Evolutionary conservation across 1,140 invertebrate genomes (phyloP).

Genomic region (Chrysoperla carnea): DNA sequence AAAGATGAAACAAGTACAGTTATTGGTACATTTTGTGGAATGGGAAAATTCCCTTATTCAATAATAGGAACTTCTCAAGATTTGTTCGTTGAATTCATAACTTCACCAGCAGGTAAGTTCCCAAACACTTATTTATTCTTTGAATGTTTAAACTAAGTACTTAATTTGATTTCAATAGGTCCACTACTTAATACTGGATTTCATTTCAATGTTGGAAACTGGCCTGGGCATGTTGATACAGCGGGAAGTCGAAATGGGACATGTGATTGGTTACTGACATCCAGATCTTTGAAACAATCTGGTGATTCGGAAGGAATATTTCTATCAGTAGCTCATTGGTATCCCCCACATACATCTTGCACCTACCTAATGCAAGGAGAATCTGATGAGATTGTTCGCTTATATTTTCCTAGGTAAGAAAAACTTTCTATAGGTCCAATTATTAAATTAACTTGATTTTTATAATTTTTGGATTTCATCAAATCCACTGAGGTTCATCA

Average conservation of each 20-base stretch:
- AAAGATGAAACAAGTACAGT: slow-evolving; percentile 68
- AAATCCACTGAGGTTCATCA: no score
- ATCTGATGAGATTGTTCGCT: slow-evolving; percentile 63
- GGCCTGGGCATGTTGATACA: slow-evolving; percentile 78
- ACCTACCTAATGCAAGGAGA: slow-evolving; percentile 74
- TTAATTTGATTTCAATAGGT: slow-evolving; percentile 25
- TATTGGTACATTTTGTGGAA: slow-evolving; percentile 82
- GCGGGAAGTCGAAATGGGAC: slow-evolving; percentile 66
- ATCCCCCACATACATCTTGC: slow-evolving; percentile 77
- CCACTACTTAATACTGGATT: slow-evolving; percentile 80
- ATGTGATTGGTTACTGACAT: slow-evolving; percentile 73
- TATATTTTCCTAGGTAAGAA: slow-evolving; percentile 67
- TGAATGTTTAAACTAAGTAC: background rate
- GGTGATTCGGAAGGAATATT: slow-evolving; percentile 73
- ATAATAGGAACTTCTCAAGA: slow-evolving; percentile 83
- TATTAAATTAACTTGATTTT: no score
- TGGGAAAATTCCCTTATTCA: slow-evolving; percentile 86
- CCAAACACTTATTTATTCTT: background rate
- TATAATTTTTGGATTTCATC: no score
- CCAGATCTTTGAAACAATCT: slow-evolving; percentile 51
- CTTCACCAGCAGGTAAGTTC: slow-evolving; percentile 54
- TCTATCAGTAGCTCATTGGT: slow-evolving; percentile 81
- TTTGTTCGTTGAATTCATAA: slow-evolving; percentile 80
- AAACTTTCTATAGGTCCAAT: no score
- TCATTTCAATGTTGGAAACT: slow-evolving; percentile 84